These are phyloP conservation scores for Sminthopsis crassicaudata DNA, from an alignment of 2,113 vertebrate species.

Conservation along the genomic window DNA sequence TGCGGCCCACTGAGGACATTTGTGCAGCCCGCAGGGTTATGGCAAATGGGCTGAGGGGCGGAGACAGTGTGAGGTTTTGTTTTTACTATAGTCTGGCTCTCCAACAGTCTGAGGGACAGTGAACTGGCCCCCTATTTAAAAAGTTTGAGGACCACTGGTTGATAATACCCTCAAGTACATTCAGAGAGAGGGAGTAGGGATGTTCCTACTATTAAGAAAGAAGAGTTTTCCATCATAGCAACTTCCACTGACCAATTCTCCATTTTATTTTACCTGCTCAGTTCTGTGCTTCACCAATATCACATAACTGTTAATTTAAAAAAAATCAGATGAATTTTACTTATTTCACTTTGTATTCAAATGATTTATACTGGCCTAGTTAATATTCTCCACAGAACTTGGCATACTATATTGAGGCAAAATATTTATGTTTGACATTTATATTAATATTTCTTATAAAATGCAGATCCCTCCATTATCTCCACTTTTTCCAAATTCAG, in stretches of 20 bases:
- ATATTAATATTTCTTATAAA: background rate
- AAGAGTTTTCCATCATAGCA: background rate
- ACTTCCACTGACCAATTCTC: background rate
- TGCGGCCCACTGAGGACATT: no score
- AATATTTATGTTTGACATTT: background rate
- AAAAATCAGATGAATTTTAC: background rate
- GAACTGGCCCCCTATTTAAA: no score
- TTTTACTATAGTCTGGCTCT: no score
- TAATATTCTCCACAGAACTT: background rate
- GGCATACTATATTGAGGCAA: background rate
- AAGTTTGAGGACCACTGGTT: no score
- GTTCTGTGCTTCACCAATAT: background rate
- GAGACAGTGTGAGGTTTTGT: no score
- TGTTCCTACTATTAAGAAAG: background rate
- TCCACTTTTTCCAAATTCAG: background rate
- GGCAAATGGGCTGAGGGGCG: no score
- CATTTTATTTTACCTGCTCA: background rate
- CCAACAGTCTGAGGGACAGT: no score
- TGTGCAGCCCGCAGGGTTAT: no score
- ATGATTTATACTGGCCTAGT: background rate
- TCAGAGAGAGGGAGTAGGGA: background rate
- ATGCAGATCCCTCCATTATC: slow-evolving; percentile 13
- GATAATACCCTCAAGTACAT: background rate
- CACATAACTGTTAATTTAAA: background rate
- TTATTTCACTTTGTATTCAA: background rate